Evolutionary conservation across 2,113 vertebrate species (phyloP).

Genomic region (Lagenorhynchus albirostris): DNA sequence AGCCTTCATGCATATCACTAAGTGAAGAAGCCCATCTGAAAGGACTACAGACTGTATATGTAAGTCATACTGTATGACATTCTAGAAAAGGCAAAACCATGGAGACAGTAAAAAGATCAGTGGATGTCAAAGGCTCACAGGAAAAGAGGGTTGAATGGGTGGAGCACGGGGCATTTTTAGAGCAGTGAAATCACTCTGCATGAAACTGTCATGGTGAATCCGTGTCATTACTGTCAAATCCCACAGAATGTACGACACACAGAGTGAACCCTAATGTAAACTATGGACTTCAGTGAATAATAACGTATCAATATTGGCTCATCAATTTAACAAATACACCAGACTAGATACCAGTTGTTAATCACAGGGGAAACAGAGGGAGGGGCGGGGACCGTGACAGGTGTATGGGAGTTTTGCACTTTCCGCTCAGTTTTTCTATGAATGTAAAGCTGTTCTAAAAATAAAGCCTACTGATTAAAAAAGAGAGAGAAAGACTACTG

Average conservation of each 20-base stretch:
- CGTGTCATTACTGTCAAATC: not conserved
- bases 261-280: not conserved
- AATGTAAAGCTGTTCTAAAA: not conserved
- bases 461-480: not conserved
- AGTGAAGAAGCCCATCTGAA: not conserved
- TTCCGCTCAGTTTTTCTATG: not conserved
- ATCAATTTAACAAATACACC: not conserved
- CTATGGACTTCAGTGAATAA: not conserved
- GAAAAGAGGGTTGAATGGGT: not conserved
- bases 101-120: not conserved
- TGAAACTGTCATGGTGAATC: not conserved
- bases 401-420: not conserved
- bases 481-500: no score
- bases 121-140: not conserved
- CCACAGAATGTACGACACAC: not conserved
- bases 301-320: not conserved
- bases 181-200: not conserved
- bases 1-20: no score
- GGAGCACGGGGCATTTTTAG: no score
- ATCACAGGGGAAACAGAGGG: not conserved
- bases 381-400: fast-evolving
- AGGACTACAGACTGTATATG: not conserved
- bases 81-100: not conserved
- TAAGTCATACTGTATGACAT: not conserved
- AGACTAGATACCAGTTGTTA: not conserved